phyloP scores from a whole-genome alignment of 2,797 vertebrate species.

The Chaetophractus vellerosus region DNA sequence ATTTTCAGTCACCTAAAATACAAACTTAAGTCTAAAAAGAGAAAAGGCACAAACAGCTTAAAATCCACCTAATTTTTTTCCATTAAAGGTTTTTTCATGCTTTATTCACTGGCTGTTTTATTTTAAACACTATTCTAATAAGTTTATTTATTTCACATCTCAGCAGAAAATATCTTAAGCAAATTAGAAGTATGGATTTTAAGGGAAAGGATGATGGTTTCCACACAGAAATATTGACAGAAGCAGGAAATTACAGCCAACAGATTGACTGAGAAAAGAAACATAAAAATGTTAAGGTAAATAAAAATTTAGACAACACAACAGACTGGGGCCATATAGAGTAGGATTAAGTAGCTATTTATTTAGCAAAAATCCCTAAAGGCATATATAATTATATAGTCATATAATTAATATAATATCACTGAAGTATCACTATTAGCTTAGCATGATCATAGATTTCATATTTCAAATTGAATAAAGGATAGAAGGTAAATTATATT shows the following conservation, averaged over 20 bases:
- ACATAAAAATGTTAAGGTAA: slow-evolving; percentile 52
- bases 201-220: too few relatives aligned
- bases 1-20: slow-evolving; percentile 49
- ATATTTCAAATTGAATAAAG: slow-evolving; percentile 61
- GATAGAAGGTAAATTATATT: neutral
- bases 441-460: slow-evolving; percentile 14
- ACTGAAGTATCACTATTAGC: neutral
- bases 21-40: slow-evolving; percentile 10
- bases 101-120: slow-evolving; percentile 46
- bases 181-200: neutral
- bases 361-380: neutral
- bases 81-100: neutral
- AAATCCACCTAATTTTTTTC: slow-evolving; percentile 52
- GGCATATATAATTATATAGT: slow-evolving; percentile 21
- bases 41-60: slow-evolving; percentile 30
- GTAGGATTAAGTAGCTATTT: neutral
- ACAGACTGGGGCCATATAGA: neutral
- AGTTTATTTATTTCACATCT: slow-evolving; percentile 63
- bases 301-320: slow-evolving; percentile 54
- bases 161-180: slow-evolving; percentile 45
- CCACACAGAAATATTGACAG: slow-evolving; percentile 4
- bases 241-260: neutral
- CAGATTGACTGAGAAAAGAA: slow-evolving; percentile 42
- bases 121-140: slow-evolving; percentile 45
- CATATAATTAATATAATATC: neutral